Evolutionary conservation across 2,113 vertebrate genomes (phyloP).

Genomic region (Corapipo altera): DNA sequence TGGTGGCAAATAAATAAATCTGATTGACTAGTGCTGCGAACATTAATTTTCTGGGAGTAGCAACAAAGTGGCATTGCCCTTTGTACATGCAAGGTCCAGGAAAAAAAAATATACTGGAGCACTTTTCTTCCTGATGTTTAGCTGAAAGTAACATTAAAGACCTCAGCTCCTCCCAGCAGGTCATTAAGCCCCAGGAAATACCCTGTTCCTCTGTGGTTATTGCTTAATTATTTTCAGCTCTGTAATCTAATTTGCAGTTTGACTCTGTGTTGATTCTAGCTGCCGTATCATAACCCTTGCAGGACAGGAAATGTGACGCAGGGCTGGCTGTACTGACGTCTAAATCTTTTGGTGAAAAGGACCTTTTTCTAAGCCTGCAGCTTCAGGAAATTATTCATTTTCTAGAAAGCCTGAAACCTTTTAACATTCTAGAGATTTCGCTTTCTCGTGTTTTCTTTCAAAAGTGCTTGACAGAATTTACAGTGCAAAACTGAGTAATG

Average conservation of each 20-base stretch:
- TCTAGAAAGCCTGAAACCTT: not conserved
- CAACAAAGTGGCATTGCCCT: not conserved
- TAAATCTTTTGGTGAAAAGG: not conserved
- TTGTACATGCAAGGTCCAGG: not conserved
- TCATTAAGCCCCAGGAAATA: conserved; percentile 59
- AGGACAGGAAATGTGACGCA: not conserved
- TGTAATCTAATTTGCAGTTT: conserved; percentile 64
- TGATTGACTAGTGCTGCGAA: not conserved
- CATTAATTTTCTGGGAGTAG: conserved; percentile 27
- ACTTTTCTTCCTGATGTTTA: conserved; percentile 29
- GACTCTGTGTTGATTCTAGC: conserved; percentile 47
- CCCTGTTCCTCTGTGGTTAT: conserved; percentile 4
- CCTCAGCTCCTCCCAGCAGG: conserved; percentile 43
- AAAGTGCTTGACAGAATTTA: conserved; percentile 26
- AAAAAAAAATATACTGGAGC: not conserved
- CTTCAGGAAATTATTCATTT: not conserved
- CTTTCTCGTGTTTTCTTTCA: not conserved
- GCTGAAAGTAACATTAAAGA: conserved; percentile 33
- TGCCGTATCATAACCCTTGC: not conserved
- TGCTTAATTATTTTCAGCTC: conserved; percentile 66
- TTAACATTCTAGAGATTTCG: not conserved
- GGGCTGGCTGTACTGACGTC: not conserved
- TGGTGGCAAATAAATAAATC: conserved; percentile 51
- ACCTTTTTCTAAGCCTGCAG: not conserved
- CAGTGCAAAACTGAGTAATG: conserved; percentile 27